Evolutionary conservation across 2,113 vertebrate genomes (phyloP), one percentile per base, ranked within the genome.

Genomic region (Prunella himalayana): DNA sequence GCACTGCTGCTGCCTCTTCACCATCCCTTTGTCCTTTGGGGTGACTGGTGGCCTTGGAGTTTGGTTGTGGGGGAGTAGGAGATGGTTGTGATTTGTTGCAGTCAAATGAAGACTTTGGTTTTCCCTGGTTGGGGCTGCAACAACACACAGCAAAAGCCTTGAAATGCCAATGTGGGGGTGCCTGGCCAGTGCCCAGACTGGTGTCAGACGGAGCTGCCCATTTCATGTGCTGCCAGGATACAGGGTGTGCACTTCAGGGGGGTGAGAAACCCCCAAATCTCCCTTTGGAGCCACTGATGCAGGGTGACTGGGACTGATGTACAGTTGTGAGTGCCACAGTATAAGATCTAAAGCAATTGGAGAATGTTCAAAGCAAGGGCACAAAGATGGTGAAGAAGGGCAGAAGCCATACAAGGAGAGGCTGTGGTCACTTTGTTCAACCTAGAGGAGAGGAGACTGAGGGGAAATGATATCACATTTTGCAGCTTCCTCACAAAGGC

Each of bases 361-460:
- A 69, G 11, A 54, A 27, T 4, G 10, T 35, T 56, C 25, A 69
- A 54, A 76, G 22, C 25, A 76, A 25, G 30, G 25, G 20, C 41
- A 82, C 7, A 25, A 54, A 49, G n/a, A 31, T 23, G 21, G 15
- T 54, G n/a, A 53, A 37, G 60, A 45, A 54, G 13, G 30, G 2
- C 0, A 0, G 61, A 69, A 68, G 53, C 21, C n/a, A 22, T 9
- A 35, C 0, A 0, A 49, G 41, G 8, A 69, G 21, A 6, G 3
- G 11, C 41, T 69, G 39, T 22, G 28, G 6, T 61, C n/a, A 35
- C 25, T 59, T 49, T 2, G 15, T 39, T 89, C 10, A 56, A 0
- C 41, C 25, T 54, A 15, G 63, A 25, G 61, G 45, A 60, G 61
- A 66, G 24, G 78, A 53, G 30, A 27, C 31, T 31, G 7, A 49